Percentiles rank a stretch among this genome's conserved stretches.
These are phyloP conservation scores for Gandaritis pyraliata DNA, from an alignment of 2,888 invertebrate species.

Conservation along the genomic window DNA sequence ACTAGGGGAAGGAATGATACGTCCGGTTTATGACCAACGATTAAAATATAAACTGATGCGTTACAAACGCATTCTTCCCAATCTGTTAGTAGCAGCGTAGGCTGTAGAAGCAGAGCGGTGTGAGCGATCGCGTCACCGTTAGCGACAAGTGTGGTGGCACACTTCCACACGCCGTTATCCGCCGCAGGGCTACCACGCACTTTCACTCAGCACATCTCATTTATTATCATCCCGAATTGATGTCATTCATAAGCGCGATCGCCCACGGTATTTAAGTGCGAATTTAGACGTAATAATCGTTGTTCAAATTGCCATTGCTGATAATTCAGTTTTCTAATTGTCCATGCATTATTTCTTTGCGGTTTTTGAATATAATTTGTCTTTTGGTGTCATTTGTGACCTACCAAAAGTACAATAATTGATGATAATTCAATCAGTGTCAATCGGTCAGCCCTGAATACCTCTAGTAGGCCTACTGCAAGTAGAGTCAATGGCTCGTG, in stretches of 20 bases:
- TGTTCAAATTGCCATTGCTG: background rate
- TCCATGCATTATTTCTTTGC: background rate
- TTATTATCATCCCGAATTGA: conserved; percentile 29
- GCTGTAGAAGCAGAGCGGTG: background rate
- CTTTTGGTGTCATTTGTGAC: background rate
- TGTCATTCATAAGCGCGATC: conserved; percentile 25
- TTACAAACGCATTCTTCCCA: too few relatives aligned
- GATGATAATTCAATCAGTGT: too few relatives aligned
- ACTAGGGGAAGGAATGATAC: too few relatives aligned
- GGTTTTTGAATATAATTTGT: background rate
- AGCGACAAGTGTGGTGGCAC: conserved; percentile 50
- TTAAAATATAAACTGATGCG: too few relatives aligned
- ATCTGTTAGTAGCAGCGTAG: too few relatives aligned
- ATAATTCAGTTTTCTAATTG: background rate
- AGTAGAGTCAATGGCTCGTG: conserved; percentile 36
- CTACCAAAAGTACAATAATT: background rate
- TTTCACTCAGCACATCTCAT: conserved; percentile 33
- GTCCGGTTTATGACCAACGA: too few relatives aligned
- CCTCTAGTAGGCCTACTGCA: conserved; percentile 8
- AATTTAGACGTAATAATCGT: conserved; percentile 15
- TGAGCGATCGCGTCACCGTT: conserved; percentile 48
- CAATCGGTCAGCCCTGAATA: conserved; percentile 13
- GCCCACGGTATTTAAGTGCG: conserved; percentile 11
- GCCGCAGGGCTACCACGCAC: conserved; percentile 43
- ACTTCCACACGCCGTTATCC: conserved; percentile 53